These are phyloP conservation scores for Dipodomys stephensi DNA, from an alignment of 2,113 vertebrate genomes.

Conservation along the genomic window DNA sequence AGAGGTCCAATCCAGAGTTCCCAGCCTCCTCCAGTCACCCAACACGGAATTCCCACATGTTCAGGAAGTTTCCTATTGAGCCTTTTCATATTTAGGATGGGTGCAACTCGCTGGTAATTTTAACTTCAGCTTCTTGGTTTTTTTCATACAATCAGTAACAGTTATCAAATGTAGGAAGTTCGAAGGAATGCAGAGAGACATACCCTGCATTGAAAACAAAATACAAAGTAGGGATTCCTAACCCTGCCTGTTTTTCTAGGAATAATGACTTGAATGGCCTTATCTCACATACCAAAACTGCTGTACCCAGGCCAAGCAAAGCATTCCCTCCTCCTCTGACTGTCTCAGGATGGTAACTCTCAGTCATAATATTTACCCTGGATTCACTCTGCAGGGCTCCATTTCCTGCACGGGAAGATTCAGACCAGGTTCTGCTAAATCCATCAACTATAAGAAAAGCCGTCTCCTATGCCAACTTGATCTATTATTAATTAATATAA, in stretches of 20 bases:
- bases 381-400: neutral
- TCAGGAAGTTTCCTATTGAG: neutral
- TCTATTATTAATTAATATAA: slow-evolving; percentile 1
- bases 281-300: neutral
- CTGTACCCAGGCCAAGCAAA: slow-evolving; percentile 55
- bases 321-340: slow-evolving; percentile 1
- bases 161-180: neutral
- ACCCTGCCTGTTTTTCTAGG: neutral
- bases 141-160: neutral
- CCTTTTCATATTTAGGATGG: neutral
- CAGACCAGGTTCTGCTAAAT: slow-evolving; percentile 24
- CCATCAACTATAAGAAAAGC: slow-evolving; percentile 7
- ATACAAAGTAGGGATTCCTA: neutral
- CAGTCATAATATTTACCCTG: slow-evolving; percentile 46
- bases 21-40: neutral
- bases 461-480: slow-evolving; percentile 10
- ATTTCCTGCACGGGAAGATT: slow-evolving; percentile 45
- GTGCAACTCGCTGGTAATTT: neutral
- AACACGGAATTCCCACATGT: neutral
- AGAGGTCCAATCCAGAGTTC: neutral
- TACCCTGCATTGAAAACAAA: slow-evolving; percentile 33
- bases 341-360: neutral
- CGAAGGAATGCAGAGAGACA: neutral
- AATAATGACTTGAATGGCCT: slow-evolving; percentile 26
- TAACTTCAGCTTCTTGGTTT: neutral